Evolutionary conservation across 2,888 invertebrate species (phyloP).

Genomic region (Dioctria rufipes): DNA sequence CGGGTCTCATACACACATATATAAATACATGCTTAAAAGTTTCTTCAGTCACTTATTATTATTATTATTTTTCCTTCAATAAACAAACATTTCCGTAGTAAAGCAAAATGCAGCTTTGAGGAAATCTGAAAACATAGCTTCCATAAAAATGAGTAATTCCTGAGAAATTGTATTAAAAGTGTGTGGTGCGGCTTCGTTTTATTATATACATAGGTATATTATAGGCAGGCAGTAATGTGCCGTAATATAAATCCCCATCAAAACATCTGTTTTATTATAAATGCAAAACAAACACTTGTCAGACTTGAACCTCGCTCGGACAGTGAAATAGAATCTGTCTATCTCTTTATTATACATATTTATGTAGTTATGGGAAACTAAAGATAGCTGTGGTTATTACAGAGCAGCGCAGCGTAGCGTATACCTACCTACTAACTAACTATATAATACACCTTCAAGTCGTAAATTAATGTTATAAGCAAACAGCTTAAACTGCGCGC

Average conservation of each 20-base stretch:
- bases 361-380: background rate
- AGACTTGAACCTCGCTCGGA: background rate
- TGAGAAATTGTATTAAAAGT: constrained; percentile 18
- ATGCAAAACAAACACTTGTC: background rate
- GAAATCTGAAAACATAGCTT: constrained; percentile 32
- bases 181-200: background rate
- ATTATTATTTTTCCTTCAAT: background rate
- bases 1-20: background rate
- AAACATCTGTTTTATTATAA: background rate
- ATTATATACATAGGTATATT: too few relatives aligned
- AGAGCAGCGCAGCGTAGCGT: too few relatives aligned
- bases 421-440: background rate
- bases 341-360: too few relatives aligned
- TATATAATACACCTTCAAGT: background rate
- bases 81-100: constrained; percentile 38
- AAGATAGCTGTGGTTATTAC: background rate
- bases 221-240: background rate
- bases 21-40: background rate
- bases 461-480: too few relatives aligned
- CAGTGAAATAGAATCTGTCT: background rate
- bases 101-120: background rate
- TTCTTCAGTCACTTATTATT: background rate
- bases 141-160: constrained; percentile 39
- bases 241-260: background rate
- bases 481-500: background rate